phyloP scores from a whole-genome alignment of 2,888 invertebrate genomes.

The Amblyteles armatorius region DNA sequence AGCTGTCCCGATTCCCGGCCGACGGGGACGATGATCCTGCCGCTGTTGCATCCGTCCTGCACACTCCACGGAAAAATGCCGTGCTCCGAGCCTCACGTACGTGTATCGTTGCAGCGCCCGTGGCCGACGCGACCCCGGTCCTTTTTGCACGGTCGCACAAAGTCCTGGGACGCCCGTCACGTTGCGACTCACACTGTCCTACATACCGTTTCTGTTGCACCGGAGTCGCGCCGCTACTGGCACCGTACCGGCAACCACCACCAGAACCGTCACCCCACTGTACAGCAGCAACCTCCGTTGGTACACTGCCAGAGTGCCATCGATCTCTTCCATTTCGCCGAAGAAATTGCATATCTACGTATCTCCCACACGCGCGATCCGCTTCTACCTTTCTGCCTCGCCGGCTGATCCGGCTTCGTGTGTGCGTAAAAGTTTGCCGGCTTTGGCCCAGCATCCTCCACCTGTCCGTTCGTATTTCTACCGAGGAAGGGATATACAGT shows the following conservation, averaged over 20 bases:
- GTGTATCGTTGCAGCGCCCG: conserved; percentile 17
- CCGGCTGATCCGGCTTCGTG: conserved; percentile 45
- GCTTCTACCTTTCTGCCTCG: conserved; percentile 47
- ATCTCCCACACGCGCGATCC: conserved; percentile 21
- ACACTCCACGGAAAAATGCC: conserved; percentile 16
- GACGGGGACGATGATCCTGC: conserved; percentile 57
- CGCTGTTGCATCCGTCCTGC: conserved; percentile 6
- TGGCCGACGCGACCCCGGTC: conserved; percentile 36
- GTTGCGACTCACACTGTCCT: conserved; percentile 38
- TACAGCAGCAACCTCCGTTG: conserved; percentile 55
- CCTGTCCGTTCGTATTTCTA: conserved; percentile 27
- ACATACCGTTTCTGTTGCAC: conserved; percentile 1
- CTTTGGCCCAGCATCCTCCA: conserved; percentile 31
- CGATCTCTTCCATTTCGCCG: conserved; percentile 73
- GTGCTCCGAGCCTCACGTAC: conserved; percentile 44
- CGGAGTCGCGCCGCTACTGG: too few species aligned
- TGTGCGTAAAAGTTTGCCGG: conserved; percentile 64
- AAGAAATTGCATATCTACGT: conserved; percentile 70
- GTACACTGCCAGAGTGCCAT: conserved; percentile 75
- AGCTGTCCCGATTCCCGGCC: conserved; percentile 68
- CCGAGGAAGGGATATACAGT: not conserved
- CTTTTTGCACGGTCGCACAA: conserved; percentile 71
- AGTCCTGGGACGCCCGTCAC: conserved; percentile 51
- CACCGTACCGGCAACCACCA: not conserved
- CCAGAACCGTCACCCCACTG: not conserved